Base-by-base conservation (phyloP, 1,140 invertebrate genomes). In the Cotesia vestalis region DNA sequence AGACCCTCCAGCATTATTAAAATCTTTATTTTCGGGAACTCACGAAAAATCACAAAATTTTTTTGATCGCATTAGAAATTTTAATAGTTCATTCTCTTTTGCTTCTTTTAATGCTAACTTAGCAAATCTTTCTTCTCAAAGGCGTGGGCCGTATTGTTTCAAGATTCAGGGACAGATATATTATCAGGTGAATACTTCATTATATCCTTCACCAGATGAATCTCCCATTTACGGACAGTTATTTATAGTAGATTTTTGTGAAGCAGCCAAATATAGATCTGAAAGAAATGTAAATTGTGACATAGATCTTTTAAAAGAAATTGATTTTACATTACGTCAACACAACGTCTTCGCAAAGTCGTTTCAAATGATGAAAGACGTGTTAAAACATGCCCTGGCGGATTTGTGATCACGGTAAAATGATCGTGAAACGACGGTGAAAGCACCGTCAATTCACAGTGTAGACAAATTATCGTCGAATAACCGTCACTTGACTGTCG, bases 61-160 rank as follows among this genome's bases (percentile, higher is more conserved):
- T 66, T 72, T 72, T n/a, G 36, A 71, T 40, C 36, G 69, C 12
- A 71, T 71, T 70, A 36, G 69, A 38, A 61, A 60, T 36, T 70
- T 57, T 34, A 62, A 62, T 46, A 34, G 3, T 12, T 70, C 69
- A n/a, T 62, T 61, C 61, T 70, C 69, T n/a, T 70, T 70, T 27
- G 69, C 69, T 61, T 70, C 69, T 11, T 70, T 62, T 57, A 70
- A 70, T 61, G 69, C 69, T 12, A 70, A 70, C 61, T 70, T 62
- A n/a, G 34, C 61, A 12, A 62, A 71, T 52, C 61, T 71, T 52
- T 11, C 38, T 17, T 12, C 12, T 17, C 35, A 51, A 71, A 36
- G 69, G 3, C 1, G 35, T 52, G 69, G 59, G 4, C 69, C 69
- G 0, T 70, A 62, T 51, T 70, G 69, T 51, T 70, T 70, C 12